Base-by-base conservation (phyloP, 2,113 vertebrate genomes). In the Albula goreensis region DNA sequence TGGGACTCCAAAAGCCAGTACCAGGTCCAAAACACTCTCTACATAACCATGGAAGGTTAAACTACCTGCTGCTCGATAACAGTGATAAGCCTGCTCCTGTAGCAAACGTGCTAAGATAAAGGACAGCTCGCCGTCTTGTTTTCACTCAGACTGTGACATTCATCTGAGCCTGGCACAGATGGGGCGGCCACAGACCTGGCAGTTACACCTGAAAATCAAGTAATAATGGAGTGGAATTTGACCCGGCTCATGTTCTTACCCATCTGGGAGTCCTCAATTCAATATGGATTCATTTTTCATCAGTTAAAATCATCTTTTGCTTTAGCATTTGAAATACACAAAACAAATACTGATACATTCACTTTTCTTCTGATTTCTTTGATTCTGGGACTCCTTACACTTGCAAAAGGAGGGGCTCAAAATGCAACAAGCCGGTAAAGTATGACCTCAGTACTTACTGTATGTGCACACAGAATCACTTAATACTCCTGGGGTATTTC, bases 21-120 rank as follows among this genome's bases (percentile, higher is more conserved):
- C 49, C 85, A 74, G 81, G 48, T 10, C 15, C 81, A 31, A 25
- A 70, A n/a, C 51, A 82, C 50, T 86, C 89, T 41, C 80, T 78
- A n/a, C 70, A 10, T 81, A 11, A 11, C 79, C 52, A 88, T 57
- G 66, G 82, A 91, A 93, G 91, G 90, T 91, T 89, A 91, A 90
- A 85, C 84, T 74, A 88, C 83, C 87, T 2, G 19, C 41, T 85
- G 10, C 17, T 41, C 57, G 52, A 79, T 79, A 53, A 53, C 52
- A 85, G 22, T 41, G 66, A 85, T 53, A 82, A 31, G 50, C 12
- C 52, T 15, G 25, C 70, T 51, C 56, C 50, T 57, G 50, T 78
- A 31, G 49, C n/a, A 8, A 85, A 63, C 22, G 48, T 50, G 63
- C 78, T 66, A 48, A 56, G 83, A 85, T 85, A 85, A 80, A 25